Evolutionary conservation across 2,888 invertebrate genomes (phyloP), one percentile per base, ranked within the genome.

Genomic region (Cyclophora punctaria): DNA sequence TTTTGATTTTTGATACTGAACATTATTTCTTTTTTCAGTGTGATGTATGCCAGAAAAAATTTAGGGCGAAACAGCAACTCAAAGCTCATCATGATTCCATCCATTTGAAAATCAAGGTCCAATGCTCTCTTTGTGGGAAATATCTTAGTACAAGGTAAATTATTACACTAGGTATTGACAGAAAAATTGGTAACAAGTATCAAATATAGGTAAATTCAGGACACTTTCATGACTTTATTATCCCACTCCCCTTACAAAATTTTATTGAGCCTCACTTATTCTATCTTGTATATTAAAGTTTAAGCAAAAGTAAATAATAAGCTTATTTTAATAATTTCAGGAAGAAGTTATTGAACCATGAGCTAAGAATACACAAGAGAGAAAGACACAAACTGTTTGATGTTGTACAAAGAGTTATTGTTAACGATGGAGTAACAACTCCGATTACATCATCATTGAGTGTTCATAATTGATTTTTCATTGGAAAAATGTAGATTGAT

Each of bases 11-110:
- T n/a, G 3, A 43, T 20, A 43, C 3, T 20, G 7, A 5, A 20
- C 5, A 33, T n/a, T 35, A n/a, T 20, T 5, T 34, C 42, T 5
- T 40, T 34, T 62, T 59, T 42, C 55, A 66, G 66, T 66, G 66
- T 43, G 57, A 43, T 45, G 58, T 60, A 54, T 66, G 66, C 42
- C 63, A 66, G 41, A 63, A 59, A 46, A 52, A 49, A 41, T 66
- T 66, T 41, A 60, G 64, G 3, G 53, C 56, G 45, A 44, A 57
- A 46, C 63, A 58, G 51, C 41, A 53, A 4, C 47, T 64, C 40
- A 54, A 62, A 49, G 62, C 61, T 45, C 66, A 66, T 53, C 63
- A 54, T 50, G 63, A 66, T 40, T 61, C 66, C n/a, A 62, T 59
- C 7, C 66, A 66, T 56, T 52, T 63, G 34, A 63, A 66, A 50